phyloP scores from a whole-genome alignment of 2,113 vertebrate genomes.

The Paradisaea rubra region DNA sequence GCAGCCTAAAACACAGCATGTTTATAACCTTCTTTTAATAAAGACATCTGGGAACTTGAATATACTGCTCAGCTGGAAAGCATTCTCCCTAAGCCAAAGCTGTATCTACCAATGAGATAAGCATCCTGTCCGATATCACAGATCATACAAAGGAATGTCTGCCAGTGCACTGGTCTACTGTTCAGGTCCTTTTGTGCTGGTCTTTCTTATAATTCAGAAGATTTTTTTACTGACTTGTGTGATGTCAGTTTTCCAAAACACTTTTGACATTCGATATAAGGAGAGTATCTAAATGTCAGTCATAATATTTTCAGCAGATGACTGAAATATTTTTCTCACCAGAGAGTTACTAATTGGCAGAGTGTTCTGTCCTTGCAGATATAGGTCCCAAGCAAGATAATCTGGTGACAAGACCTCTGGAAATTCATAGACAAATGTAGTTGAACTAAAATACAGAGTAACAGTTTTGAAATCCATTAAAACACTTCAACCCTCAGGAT shows the following conservation, averaged over 20 bases:
- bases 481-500: neutral
- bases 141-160: neutral
- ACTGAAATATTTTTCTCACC: neutral
- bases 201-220: neutral
- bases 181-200: neutral
- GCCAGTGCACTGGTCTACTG: neutral
- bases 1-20: neutral
- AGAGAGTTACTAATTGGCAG: neutral
- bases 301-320: neutral
- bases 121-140: neutral
- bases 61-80: neutral
- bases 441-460: neutral
- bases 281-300: neutral
- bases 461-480: neutral
- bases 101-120: neutral
- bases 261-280: neutral
- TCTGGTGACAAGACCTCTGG: neutral
- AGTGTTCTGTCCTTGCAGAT: neutral
- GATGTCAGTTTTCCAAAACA: neutral
- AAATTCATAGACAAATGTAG: neutral
- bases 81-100: neutral
- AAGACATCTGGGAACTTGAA: neutral
- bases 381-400: neutral
- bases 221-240: neutral
- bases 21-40: neutral